Evolutionary conservation across 35 echinoderm and acorn worm genomes (phyloP).

Genomic region (Apostichopus japonicus): DNA sequence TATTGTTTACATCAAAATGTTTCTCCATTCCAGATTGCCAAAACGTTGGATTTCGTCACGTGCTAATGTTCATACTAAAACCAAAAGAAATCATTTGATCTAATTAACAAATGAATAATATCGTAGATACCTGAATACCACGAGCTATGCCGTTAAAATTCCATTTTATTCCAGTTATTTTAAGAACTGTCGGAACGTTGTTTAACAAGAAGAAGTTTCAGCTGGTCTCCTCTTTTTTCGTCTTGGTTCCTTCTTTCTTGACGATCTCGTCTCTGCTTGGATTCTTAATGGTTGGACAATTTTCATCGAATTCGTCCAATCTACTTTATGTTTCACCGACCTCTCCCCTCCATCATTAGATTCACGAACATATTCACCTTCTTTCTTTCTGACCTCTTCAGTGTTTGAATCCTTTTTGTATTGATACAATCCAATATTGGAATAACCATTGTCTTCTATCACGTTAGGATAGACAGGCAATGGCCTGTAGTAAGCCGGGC

Average conservation of each 20-base stretch:
- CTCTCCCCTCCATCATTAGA: not conserved
- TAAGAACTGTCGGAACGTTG: too few relatives aligned
- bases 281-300: not conserved
- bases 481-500: not conserved
- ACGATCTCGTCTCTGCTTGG: not conserved
- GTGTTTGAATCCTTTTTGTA: not conserved
- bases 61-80: too few relatives aligned
- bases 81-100: too few relatives aligned
- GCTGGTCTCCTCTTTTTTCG: not conserved
- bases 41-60: too few relatives aligned
- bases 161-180: too few relatives aligned
- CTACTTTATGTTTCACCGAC: not conserved
- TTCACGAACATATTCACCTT: not conserved
- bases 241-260: not conserved
- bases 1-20: too few relatives aligned
- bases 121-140: too few relatives aligned
- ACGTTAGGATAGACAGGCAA: not conserved
- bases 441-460: not conserved
- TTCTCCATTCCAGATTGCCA: too few relatives aligned
- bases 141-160: too few relatives aligned
- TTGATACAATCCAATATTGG: not conserved
- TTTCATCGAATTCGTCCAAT: slow-evolving; percentile 21
- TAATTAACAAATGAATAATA: too few relatives aligned
- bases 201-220: not conserved
- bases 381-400: not conserved